These are phyloP conservation scores for Catostylus mosaicus DNA, from an alignment of 30 jellyfish, hydroid and myxozoan species.

Conservation along the genomic window DNA sequence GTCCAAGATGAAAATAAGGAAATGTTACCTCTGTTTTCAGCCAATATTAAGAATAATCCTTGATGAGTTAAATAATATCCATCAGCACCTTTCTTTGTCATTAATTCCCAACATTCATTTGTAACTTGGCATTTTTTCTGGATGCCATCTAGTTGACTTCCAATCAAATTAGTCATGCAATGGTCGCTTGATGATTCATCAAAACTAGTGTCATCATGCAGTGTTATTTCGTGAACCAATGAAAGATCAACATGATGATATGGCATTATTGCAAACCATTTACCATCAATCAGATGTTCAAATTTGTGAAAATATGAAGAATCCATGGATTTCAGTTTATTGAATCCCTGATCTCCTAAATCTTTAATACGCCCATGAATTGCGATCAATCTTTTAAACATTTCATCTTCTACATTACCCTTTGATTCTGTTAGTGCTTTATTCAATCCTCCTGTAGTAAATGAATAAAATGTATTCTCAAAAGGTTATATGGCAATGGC, in stretches of 20 bases:
- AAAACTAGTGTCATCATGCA: constrained; percentile 27
- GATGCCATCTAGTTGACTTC: constrained; percentile 39
- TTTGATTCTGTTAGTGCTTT: constrained; percentile 54
- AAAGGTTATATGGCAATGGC: not conserved
- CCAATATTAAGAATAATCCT: constrained; percentile 69
- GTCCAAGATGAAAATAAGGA: too few relatives aligned
- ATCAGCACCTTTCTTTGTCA: constrained; percentile 67
- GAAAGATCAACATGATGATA: constrained; percentile 43
- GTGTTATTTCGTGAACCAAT: constrained; percentile 22
- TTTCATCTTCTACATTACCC: not conserved
- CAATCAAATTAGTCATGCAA: constrained; percentile 79
- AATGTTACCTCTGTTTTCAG: constrained; percentile 54
- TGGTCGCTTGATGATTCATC: constrained; percentile 71
- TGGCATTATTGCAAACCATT: constrained; percentile 62
- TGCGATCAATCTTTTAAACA: constrained; percentile 23
- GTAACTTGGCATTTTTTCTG: constrained; percentile 46
- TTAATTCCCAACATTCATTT: constrained; percentile 70
- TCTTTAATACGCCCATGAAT: constrained; percentile 21
- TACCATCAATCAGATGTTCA: constrained; percentile 43
- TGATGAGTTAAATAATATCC: constrained; percentile 83
- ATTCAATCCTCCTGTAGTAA: constrained; percentile 50
- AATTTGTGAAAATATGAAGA: constrained; percentile 60
- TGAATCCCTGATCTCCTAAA: constrained; percentile 56
- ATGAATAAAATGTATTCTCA: not conserved
- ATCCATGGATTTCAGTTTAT: constrained; percentile 14